These are phyloP conservation scores for Silurus aristotelis DNA, from an alignment of 2,797 vertebrate genomes.

Conservation along the genomic window DNA sequence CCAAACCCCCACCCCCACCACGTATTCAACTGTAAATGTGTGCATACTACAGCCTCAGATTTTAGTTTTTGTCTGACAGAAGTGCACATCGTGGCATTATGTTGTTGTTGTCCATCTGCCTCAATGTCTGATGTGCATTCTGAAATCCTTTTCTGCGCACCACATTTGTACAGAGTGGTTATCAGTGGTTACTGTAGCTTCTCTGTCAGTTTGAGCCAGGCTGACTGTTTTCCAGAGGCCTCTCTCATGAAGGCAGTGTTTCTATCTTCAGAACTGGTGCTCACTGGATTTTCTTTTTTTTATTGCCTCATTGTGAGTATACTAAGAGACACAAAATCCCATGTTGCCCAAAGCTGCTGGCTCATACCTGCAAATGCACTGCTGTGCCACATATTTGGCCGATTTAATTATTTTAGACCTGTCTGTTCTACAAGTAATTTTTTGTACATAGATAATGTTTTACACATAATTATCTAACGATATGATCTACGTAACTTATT, in stretches of 20 bases:
- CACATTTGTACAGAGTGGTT: neutral
- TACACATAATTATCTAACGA: too few relatives aligned
- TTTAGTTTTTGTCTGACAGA: neutral
- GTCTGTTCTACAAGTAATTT: slow-evolving; percentile 5
- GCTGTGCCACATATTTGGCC: too few relatives aligned
- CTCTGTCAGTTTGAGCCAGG: neutral
- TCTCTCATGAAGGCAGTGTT: neutral
- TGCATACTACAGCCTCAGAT: neutral
- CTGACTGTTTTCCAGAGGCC: neutral
- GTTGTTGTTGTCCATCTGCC: neutral
- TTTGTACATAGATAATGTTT: too few relatives aligned
- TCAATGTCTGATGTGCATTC: neutral
- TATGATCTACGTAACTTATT: too few relatives aligned
- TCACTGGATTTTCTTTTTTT: neutral
- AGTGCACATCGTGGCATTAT: neutral
- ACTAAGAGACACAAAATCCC: neutral
- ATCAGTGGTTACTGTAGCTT: neutral
- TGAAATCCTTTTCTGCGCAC: neutral
- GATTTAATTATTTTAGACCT: neutral
- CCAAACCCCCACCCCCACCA: neutral
- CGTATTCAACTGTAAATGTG: neutral
- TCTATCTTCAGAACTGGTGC: neutral
- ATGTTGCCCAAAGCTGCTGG: too few relatives aligned
- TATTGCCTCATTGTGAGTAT: neutral
- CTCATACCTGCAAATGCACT: too few relatives aligned